Conservation (phyloP, 2,888 invertebrate genomes). For the Pollenia griseotomentosa region DNA sequence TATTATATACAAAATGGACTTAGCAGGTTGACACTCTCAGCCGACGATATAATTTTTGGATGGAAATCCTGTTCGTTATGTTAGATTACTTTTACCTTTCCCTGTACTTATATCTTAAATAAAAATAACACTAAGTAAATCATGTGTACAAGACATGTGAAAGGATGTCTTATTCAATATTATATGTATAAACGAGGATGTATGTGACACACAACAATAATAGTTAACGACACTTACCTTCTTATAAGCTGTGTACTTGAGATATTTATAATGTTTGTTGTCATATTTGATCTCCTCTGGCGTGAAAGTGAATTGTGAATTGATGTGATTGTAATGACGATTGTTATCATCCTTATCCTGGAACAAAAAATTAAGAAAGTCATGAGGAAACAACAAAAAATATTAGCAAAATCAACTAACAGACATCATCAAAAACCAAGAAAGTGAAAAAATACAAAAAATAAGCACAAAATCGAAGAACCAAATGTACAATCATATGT, state of each 20-base stretch:
- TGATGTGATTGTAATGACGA: conserved; percentile 84
- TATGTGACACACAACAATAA: conserved; percentile 14
- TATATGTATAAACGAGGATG: too few relatives aligned
- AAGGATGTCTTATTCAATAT: too few relatives aligned
- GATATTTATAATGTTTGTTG: conserved; percentile 91
- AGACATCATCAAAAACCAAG: neutral
- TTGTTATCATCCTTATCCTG: conserved; percentile 84
- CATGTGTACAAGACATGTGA: too few relatives aligned
- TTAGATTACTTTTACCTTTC: too few relatives aligned
- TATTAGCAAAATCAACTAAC: conserved; percentile 13
- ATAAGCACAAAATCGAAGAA: conserved; percentile 8
- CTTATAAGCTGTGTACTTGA: conserved; percentile 90
- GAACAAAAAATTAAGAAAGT: conserved; percentile 2
- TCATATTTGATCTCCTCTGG: conserved; percentile 91
- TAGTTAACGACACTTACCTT: conserved; percentile 84
- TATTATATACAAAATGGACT: too few relatives aligned
- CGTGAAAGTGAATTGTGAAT: conserved; percentile 88
- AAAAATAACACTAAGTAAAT: too few relatives aligned
- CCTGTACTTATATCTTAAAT: too few relatives aligned
- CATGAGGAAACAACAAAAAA: neutral
- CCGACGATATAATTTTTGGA: too few relatives aligned
- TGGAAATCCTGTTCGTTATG: too few relatives aligned
- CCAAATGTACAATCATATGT: neutral
- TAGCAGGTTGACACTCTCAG: too few relatives aligned
- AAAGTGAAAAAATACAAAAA: conserved; percentile 4